Percentiles rank a stretch among this genome's conserved stretches.
phyloP scores from a whole-genome alignment of 2,113 vertebrate species.

The Cariama cristata region DNA sequence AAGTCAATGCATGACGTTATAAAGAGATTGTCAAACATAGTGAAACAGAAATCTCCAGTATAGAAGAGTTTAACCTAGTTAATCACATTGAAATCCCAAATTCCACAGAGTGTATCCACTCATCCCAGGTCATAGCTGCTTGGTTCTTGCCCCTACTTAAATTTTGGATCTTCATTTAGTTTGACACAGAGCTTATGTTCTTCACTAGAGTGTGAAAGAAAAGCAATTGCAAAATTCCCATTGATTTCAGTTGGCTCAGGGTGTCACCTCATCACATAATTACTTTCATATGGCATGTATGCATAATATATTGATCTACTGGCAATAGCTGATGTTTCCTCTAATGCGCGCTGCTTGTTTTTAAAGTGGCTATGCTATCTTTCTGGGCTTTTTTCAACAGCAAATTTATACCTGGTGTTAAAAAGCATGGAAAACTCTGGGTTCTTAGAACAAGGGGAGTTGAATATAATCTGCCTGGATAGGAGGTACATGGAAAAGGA shows the following conservation, averaged over 20 bases:
- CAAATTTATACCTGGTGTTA: background rate
- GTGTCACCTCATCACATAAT: background rate
- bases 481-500: background rate
- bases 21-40: background rate
- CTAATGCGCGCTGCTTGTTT: background rate
- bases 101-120: background rate
- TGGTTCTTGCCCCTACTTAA: background rate
- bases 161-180: background rate
- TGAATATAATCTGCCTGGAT: background rate
- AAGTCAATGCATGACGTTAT: background rate
- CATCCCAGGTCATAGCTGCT: background rate
- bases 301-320: background rate
- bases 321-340: background rate
- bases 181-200: background rate
- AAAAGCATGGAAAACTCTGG: background rate
- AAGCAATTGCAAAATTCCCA: background rate
- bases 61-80: background rate
- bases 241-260: background rate
- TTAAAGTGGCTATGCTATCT: background rate
- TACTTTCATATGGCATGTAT: background rate
- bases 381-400: background rate
- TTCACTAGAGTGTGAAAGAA: background rate
- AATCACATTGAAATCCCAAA: background rate
- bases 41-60: background rate
- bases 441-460: background rate